Conservation (phyloP, 2,113 vertebrate genomes). For the Panthera leo region DNA sequence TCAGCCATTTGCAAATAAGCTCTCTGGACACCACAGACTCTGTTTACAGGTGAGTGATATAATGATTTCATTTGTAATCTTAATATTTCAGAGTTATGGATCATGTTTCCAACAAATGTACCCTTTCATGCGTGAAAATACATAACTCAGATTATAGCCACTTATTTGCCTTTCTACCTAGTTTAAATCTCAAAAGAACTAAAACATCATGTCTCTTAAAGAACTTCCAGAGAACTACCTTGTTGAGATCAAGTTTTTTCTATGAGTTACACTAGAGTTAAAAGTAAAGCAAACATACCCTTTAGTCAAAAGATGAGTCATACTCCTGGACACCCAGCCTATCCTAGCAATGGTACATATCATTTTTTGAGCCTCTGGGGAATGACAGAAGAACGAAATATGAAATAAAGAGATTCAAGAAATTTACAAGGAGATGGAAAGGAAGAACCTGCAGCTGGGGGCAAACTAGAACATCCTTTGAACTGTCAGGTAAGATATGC, state of each 20-base stretch:
- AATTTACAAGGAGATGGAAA: neutral
- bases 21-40: neutral
- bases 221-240: neutral
- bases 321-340: neutral
- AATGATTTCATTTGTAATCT: conserved; percentile 41
- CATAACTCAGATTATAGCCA: neutral
- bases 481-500: neutral
- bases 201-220: neutral
- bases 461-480: neutral
- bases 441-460: neutral
- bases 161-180: conserved; percentile 33
- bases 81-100: conserved; percentile 7
- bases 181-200: conserved; percentile 12
- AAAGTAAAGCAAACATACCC: conserved; percentile 7
- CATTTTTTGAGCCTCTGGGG: neutral
- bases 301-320: neutral
- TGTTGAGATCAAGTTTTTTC: neutral
- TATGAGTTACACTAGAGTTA: conserved; percentile 1
- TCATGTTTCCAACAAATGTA: neutral
- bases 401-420: neutral
- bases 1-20: neutral
- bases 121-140: neutral
- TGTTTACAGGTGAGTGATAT: conserved; percentile 49
- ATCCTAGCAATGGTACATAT: neutral
- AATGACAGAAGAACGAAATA: neutral